A percentile compares a stretch with the other conserved stretches of the same genome.
Conservation (phyloP, 2,113 vertebrate genomes). For the Sinocyclocheilus anshuiensis region DNA sequence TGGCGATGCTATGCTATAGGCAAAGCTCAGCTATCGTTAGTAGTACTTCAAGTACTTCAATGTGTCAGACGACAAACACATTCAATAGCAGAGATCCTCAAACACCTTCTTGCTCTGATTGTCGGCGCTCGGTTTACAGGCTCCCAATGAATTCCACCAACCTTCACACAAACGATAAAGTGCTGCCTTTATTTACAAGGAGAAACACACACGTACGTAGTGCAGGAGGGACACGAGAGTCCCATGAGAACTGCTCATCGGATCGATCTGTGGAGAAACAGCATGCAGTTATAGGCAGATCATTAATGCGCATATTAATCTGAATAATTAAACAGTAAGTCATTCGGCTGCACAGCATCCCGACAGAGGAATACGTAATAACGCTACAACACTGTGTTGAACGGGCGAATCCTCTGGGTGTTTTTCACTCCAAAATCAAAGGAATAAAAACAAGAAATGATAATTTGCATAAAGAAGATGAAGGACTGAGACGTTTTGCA, state of each 20-base stretch:
- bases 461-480: neutral
- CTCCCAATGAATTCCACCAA: constrained; percentile 47
- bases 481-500: neutral
- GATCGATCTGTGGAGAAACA: neutral
- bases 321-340: neutral
- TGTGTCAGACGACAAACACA: constrained; percentile 47
- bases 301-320: neutral
- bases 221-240: neutral
- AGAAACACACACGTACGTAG: constrained; percentile 47
- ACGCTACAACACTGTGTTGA: neutral
- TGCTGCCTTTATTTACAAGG: constrained; percentile 73
- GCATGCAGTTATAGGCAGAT: constrained; percentile 11
- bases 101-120: constrained; percentile 75
- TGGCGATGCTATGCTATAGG: neutral
- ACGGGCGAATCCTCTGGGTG: neutral
- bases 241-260: too few species aligned
- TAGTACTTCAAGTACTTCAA: constrained; percentile 19
- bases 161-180: constrained; percentile 69
- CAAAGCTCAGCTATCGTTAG: constrained; percentile 54
- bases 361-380: neutral
- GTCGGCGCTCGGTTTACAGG: constrained; percentile 78
- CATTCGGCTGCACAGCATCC: neutral
- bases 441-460: neutral
- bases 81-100: neutral
- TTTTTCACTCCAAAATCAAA: neutral